Evolutionary conservation across 2,797 vertebrate genomes (phyloP).

Genomic region (Acropternis orthonyx): DNA sequence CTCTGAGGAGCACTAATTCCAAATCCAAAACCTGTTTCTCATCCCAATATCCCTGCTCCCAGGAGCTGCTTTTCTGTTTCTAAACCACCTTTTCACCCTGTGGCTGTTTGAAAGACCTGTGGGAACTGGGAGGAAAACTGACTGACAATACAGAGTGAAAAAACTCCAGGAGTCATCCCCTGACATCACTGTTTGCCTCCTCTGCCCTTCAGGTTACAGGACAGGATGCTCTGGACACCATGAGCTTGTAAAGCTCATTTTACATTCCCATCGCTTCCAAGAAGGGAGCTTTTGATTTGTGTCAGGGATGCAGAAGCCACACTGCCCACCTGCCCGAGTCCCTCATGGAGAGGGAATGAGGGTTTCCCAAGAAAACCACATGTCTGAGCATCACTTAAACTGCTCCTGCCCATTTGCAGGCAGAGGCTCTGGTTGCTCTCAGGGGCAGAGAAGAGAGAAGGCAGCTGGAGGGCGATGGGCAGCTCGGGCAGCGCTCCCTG

Average conservation of each 20-base stretch:
- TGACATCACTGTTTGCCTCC: neutral
- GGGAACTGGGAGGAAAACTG: neutral
- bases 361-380: neutral
- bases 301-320: neutral
- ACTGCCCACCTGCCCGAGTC: neutral
- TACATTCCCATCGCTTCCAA: neutral
- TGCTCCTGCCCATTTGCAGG: neutral
- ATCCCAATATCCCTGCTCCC: neutral
- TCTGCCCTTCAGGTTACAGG: neutral
- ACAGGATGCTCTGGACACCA: neutral
- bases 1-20: neutral
- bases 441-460: neutral
- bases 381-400: neutral
- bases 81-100: neutral
- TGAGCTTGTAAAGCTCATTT: neutral
- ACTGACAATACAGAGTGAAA: neutral
- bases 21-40: neutral
- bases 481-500: accelerated
- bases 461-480: neutral
- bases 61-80: neutral
- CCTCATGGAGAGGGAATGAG: accelerated
- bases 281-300: neutral
- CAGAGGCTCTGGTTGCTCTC: neutral
- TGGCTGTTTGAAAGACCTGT: neutral
- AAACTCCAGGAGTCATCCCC: no score